Conservation (phyloP, 2,113 vertebrate species). For the Passer montanus region DNA sequence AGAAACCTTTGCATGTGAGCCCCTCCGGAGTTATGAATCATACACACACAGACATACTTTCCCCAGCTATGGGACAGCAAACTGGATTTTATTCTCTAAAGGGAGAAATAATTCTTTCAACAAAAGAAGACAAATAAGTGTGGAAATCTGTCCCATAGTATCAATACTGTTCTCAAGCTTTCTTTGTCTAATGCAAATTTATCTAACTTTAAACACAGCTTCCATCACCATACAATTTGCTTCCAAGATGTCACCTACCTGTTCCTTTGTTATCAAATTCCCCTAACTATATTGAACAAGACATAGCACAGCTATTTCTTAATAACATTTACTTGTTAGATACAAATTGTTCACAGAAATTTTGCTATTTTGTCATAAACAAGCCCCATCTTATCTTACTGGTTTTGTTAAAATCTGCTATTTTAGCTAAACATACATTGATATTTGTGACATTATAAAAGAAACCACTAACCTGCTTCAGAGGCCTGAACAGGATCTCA, state of each 20-base stretch:
- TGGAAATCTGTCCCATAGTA: background rate
- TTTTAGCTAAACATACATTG: background rate
- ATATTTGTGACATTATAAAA: background rate
- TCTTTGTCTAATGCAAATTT: background rate
- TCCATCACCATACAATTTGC: background rate
- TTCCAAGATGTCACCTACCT: background rate
- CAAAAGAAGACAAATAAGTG: background rate
- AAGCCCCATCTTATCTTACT: background rate
- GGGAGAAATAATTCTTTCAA: background rate
- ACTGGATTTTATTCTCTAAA: background rate
- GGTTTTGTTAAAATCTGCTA: background rate
- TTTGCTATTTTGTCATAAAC: background rate
- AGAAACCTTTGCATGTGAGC: background rate
- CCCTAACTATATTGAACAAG: background rate
- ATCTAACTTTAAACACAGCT: background rate
- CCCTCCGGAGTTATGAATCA: background rate
- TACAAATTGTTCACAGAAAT: background rate
- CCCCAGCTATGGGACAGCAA: background rate
- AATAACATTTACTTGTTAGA: background rate
- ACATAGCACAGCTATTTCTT: background rate
- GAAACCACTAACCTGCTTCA: constrained; percentile 59
- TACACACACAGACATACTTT: background rate
- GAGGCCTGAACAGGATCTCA: background rate
- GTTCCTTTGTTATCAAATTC: background rate
- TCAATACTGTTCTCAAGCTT: background rate